Evolutionary conservation across 2,888 invertebrate species (phyloP).

Genomic region (Drosophila pegasa): DNA sequence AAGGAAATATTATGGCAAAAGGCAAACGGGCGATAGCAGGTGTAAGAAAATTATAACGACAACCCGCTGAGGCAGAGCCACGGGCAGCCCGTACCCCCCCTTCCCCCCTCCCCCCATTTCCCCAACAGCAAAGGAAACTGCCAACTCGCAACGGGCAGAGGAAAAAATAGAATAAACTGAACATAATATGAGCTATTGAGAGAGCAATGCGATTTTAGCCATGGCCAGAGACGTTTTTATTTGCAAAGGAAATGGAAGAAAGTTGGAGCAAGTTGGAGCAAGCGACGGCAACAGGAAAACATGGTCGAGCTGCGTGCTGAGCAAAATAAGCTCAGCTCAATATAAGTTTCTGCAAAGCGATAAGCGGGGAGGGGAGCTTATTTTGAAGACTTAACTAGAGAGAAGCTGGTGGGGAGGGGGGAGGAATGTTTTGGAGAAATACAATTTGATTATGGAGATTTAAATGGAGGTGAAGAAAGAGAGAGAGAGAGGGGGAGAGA

Average conservation of each 20-base stretch:
- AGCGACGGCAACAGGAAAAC: background rate
- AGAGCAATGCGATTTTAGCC: constrained; percentile 1
- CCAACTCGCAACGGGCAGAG: too few species aligned
- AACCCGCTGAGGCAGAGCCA: constrained; percentile 37
- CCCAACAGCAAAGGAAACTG: background rate
- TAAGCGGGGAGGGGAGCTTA: background rate
- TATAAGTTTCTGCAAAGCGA: constrained; percentile 2
- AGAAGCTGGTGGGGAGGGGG: background rate
- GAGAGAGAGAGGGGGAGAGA: too few species aligned
- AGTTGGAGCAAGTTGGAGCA: background rate
- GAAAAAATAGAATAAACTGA: background rate
- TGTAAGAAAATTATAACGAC: constrained; percentile 47
- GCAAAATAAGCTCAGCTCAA: constrained; percentile 3
- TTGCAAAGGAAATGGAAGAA: background rate
- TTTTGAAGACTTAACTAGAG: background rate
- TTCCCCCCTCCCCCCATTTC: too few species aligned
- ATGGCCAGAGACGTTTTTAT: background rate
- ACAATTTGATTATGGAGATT: too few species aligned
- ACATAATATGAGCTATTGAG: constrained; percentile 19
- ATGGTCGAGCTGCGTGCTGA: background rate
- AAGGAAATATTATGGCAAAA: constrained; percentile 48
- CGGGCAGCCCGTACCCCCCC: too few species aligned
- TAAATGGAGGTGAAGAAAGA: too few species aligned
- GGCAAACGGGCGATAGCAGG: constrained; percentile 32
- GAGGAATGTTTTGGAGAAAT: too few species aligned